Conservation (phyloP, 2,797 vertebrate genomes). For the Mormyrops boulengeri region DNA sequence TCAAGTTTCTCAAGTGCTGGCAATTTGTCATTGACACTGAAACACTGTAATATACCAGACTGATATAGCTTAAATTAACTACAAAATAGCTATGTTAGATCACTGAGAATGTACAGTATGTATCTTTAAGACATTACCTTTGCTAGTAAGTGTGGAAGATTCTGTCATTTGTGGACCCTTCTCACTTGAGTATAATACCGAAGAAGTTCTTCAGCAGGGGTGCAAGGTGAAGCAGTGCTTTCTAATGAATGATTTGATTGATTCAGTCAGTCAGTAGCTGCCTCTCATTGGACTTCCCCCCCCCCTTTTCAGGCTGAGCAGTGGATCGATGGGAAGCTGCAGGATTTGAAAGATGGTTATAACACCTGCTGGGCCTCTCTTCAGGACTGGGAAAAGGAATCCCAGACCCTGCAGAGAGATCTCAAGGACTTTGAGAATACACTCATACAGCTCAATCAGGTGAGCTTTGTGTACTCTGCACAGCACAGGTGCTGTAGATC, state of each 20-base stretch:
- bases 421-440: slow-evolving; percentile 80
- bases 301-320: slow-evolving; percentile 55
- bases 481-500: background rate
- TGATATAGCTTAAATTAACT: background rate
- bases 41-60: background rate
- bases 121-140: background rate
- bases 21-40: background rate
- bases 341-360: slow-evolving; percentile 56
- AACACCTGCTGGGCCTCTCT: slow-evolving; percentile 56
- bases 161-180: background rate
- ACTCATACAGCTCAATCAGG: slow-evolving; percentile 78
- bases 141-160: background rate
- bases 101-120: background rate
- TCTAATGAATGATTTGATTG: background rate
- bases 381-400: slow-evolving; percentile 60
- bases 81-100: background rate
- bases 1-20: background rate
- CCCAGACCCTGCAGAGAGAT: slow-evolving; percentile 65
- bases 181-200: background rate
- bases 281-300: background rate
- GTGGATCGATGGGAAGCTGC: slow-evolving; percentile 63
- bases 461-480: slow-evolving; percentile 28
- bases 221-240: background rate
- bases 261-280: background rate
- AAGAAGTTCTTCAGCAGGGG: background rate